phyloP scores from a whole-genome alignment of 2,113 vertebrate species.

The Prunella himalayana region DNA sequence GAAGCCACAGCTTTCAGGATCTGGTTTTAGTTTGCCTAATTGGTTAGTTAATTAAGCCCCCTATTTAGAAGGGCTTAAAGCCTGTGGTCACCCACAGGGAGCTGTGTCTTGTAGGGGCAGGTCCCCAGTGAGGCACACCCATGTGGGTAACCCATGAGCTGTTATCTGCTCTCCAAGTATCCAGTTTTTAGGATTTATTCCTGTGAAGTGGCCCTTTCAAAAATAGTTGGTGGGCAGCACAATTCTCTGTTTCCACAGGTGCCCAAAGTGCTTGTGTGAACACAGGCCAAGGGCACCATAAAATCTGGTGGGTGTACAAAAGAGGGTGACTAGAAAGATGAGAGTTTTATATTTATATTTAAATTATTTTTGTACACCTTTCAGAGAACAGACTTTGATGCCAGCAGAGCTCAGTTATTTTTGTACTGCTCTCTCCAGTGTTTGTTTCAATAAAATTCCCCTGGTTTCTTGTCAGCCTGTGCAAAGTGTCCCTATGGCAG shows the following conservation, averaged over 20 bases:
- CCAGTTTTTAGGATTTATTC: background rate
- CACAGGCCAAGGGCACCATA: background rate
- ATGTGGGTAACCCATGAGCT: fast-evolving
- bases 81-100: background rate
- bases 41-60: background rate
- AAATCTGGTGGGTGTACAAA: background rate
- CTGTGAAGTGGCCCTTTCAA: background rate
- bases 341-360: background rate
- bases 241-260: background rate
- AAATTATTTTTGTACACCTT: slow-evolving; percentile 59
- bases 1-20: background rate
- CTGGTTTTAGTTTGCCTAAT: background rate
- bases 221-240: fast-evolving
- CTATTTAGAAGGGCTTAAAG: background rate
- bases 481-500: background rate
- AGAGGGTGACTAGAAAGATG: background rate
- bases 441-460: slow-evolving; percentile 65
- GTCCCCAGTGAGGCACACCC: fast-evolving
- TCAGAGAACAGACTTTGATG: background rate
- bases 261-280: background rate
- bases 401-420: slow-evolving; percentile 45
- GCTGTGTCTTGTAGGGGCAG: background rate
- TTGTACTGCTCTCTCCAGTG: background rate
- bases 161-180: background rate
- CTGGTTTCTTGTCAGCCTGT: background rate